These are phyloP conservation scores for Rhinoraja longicauda DNA, from an alignment of 2,797 vertebrate genomes.

Conservation along the genomic window DNA sequence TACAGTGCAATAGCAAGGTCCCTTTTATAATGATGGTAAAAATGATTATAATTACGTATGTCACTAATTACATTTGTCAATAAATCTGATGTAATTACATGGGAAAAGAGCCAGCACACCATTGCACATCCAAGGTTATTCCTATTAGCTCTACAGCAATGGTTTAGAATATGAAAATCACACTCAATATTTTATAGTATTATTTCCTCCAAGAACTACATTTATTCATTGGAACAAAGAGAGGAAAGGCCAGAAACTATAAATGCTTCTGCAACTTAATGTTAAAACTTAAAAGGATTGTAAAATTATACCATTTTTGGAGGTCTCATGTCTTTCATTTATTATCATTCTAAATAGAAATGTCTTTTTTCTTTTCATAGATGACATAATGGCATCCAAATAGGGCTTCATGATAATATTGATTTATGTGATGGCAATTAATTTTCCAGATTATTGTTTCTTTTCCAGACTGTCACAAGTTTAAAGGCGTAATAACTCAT, in stretches of 20 bases:
- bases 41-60: neutral
- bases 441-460: neutral
- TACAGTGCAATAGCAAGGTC: neutral
- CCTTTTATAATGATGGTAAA: neutral
- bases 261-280: neutral
- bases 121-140: slow-evolving; percentile 1
- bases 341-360: neutral
- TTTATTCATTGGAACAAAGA: neutral
- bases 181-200: neutral
- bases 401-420: neutral
- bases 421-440: neutral
- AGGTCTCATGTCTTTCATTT: neutral
- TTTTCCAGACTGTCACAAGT: neutral
- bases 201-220: neutral
- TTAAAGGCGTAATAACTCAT: neutral
- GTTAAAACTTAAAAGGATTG: neutral
- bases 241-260: neutral
- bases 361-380: neutral
- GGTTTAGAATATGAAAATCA: neutral
- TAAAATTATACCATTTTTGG: neutral
- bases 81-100: slow-evolving; percentile 19
- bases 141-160: neutral
- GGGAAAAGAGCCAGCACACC: neutral
- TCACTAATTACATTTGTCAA: slow-evolving; percentile 1
- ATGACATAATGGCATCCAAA: neutral